A percentile compares a stretch with the other conserved stretches of the same genome.
These are phyloP conservation scores for Tubulanus polymorphus DNA, from an alignment of 2,888 invertebrate genomes.

Conservation along the genomic window DNA sequence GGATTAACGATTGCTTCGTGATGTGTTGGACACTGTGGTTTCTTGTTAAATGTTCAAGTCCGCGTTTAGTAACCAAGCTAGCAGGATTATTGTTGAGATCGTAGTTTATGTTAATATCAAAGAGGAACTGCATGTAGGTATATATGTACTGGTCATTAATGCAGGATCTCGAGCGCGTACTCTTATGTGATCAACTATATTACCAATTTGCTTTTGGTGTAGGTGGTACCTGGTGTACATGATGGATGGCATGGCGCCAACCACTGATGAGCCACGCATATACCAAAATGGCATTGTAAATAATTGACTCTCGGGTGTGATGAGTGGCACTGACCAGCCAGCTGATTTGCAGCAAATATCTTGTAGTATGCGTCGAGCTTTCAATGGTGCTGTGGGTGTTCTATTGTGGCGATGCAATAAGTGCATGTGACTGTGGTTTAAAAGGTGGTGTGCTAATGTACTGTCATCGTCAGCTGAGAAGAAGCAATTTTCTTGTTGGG, in stretches of 20 bases:
- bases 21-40: not conserved
- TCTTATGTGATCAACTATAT: not conserved
- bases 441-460: too few relatives aligned
- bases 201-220: not conserved
- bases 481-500: too few relatives aligned
- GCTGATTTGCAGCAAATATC: not conserved
- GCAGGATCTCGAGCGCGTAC: not conserved
- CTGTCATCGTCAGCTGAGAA: too few relatives aligned
- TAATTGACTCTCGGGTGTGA: not conserved
- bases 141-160: not conserved
- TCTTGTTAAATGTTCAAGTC: not conserved
- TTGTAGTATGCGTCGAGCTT: not conserved
- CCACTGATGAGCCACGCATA: not conserved
- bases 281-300: not conserved
- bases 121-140: not conserved
- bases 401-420: not conserved
- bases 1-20: not conserved
- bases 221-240: not conserved
- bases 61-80: not conserved
- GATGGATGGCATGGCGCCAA: not conserved
- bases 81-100: slow-evolving; percentile 1
- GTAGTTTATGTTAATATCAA: not conserved
- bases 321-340: not conserved
- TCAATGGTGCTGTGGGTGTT: not conserved
- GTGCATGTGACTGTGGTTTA: not conserved